phyloP scores from a whole-genome alignment of 2,888 invertebrate species.

The Drosophila yooni region DNA sequence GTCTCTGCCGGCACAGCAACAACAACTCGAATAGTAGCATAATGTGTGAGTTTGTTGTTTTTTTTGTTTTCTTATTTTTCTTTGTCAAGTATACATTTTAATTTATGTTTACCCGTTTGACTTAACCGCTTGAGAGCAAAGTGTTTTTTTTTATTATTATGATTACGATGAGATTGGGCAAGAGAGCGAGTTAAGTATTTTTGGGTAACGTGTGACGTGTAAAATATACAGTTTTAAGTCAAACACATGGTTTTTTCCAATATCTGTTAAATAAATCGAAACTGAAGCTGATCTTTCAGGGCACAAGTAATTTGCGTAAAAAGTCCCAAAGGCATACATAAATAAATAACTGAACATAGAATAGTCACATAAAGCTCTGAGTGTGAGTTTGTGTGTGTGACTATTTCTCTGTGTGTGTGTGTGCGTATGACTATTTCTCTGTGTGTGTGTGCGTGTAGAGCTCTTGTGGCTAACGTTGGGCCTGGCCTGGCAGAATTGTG shows the following conservation, averaged over 20 bases:
- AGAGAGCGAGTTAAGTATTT: background rate
- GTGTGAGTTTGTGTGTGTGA: background rate
- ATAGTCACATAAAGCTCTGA: slow-evolving; percentile 24
- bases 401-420: background rate
- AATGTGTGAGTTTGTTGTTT: slow-evolving; percentile 1
- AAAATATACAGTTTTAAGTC: background rate
- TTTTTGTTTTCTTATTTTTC: background rate
- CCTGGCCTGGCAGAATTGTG: slow-evolving; percentile 39
- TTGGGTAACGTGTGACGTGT: background rate
- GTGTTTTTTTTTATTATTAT: slow-evolving; percentile 3
- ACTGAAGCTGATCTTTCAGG: background rate
- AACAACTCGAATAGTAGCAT: slow-evolving; percentile 1
- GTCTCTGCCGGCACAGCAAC: slow-evolving; percentile 1
- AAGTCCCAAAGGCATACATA: slow-evolving; percentile 12
- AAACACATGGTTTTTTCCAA: background rate
- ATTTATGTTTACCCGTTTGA: slow-evolving; percentile 4
- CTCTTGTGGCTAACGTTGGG: slow-evolving; percentile 36
- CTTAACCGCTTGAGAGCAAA: background rate
- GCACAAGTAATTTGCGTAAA: slow-evolving; percentile 5
- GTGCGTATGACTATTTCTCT: background rate
- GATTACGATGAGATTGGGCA: background rate
- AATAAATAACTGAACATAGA: background rate
- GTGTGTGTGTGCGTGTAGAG: background rate
- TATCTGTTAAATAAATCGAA: background rate
- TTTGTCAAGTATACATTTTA: background rate